Conservation (phyloP, 2,113 vertebrate genomes). For the Brevimyrus niger region DNA sequence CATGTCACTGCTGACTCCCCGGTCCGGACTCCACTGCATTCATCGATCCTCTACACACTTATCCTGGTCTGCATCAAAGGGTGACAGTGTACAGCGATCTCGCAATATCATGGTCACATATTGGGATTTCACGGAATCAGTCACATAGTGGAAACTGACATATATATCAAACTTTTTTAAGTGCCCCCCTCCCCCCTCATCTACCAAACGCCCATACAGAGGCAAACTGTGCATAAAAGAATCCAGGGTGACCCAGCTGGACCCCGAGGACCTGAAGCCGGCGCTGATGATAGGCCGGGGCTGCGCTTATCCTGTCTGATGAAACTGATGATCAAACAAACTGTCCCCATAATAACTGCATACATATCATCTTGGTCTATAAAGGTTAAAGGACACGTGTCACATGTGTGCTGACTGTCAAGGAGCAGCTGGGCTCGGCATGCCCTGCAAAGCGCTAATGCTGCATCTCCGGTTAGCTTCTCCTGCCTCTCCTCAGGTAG, state of each 20-base stretch:
- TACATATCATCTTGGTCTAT: background rate
- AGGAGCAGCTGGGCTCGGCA: background rate
- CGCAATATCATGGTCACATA: background rate
- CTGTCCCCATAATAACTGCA: background rate
- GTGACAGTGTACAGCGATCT: background rate
- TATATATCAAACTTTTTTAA: background rate
- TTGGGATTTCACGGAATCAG: background rate
- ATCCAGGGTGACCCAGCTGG: conserved; percentile 7
- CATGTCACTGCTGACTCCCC: no score
- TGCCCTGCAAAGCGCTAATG: background rate
- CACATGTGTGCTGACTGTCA: background rate
- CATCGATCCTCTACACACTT: background rate
- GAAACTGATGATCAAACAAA: background rate
- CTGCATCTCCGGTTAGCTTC: background rate
- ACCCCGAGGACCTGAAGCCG: conserved; percentile 13
- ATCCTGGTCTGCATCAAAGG: background rate
- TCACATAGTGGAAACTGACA: background rate
- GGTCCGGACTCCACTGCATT: no score
- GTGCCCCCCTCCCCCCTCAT: background rate
- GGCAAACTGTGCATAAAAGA: background rate
- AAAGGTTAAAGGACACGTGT: background rate
- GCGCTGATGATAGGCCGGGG: background rate
- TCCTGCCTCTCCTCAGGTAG: background rate
- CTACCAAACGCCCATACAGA: background rate
- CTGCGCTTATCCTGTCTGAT: background rate